A percentile compares a stretch with the other conserved stretches of the same genome.
phyloP scores from a whole-genome alignment of 2,797 vertebrate genomes.

The Hyperoplus immaculatus region DNA sequence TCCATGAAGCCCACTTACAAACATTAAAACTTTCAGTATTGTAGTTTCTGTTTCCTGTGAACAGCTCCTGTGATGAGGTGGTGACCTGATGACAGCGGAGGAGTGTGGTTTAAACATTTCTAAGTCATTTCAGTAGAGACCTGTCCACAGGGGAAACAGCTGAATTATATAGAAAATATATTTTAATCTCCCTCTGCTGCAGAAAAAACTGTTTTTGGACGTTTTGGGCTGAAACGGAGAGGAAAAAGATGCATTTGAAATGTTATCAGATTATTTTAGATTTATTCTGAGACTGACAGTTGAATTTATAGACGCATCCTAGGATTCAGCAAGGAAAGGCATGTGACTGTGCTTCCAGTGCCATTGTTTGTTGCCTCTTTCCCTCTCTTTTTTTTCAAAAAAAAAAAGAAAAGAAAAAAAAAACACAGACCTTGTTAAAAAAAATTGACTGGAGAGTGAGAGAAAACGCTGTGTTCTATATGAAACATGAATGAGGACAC shows the following conservation, averaged over 20 bases:
- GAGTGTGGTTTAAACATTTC: conserved; percentile 36
- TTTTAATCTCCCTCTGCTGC: not conserved
- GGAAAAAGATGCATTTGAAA: not conserved
- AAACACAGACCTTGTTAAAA: conserved; percentile 4
- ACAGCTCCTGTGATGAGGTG: conserved; percentile 50
- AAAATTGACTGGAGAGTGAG: conserved; percentile 7
- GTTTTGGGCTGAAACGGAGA: too few species aligned
- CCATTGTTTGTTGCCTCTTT: not conserved
- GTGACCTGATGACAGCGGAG: conserved; percentile 46
- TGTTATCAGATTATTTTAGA: too few species aligned
- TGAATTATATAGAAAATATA: conserved; percentile 1
- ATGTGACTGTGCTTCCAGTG: not conserved
- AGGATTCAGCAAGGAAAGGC: not conserved
- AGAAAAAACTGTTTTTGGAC: not conserved
- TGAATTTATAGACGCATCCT: not conserved
- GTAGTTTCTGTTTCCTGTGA: conserved; percentile 68
- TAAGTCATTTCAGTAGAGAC: not conserved
- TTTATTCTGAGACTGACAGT: conserved; percentile 3
- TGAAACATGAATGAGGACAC: conserved; percentile 48
- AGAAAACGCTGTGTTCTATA: conserved; percentile 4
- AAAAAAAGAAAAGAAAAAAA: conserved; percentile 11
- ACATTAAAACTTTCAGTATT: conserved; percentile 50
- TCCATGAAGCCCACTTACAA: conserved; percentile 67
- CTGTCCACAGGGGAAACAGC: not conserved
- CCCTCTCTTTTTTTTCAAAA: not conserved